Conservation (phyloP, 1,140 invertebrate species). For the fruit fly (Drosophila melanogaster) region Release_6_plus_ISO1_MT NT_033777.3:19661501-19662000, state of each 20-base stretch:
- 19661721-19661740: slow-evolving; percentile 91
- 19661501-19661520: not conserved
- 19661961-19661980: slow-evolving; percentile 95
- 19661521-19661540: not conserved
- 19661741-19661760: slow-evolving; percentile 93
- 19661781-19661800: slow-evolving; percentile 94
- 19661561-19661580: slow-evolving; percentile 1
- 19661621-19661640: slow-evolving; percentile 76
- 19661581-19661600: slow-evolving; percentile 59
- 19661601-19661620: slow-evolving; percentile 75
- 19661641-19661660: slow-evolving; percentile 75
- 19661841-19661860: slow-evolving; percentile 96
- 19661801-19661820: slow-evolving; percentile 94
- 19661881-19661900: slow-evolving; percentile 96
- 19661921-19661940: slow-evolving; percentile 96
- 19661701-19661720: slow-evolving; percentile 77
- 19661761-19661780: slow-evolving; percentile 95
- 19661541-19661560: not conserved
- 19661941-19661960: slow-evolving; percentile 94
- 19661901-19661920: slow-evolving; percentile 93
- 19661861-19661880: slow-evolving; percentile 96
- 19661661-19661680: slow-evolving; percentile 64
- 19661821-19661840: slow-evolving; percentile 97
- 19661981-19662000: slow-evolving; percentile 95
- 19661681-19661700: no score